Conservation (phyloP, 1,140 invertebrate genomes). For the Drosophila yakuba region DNA sequence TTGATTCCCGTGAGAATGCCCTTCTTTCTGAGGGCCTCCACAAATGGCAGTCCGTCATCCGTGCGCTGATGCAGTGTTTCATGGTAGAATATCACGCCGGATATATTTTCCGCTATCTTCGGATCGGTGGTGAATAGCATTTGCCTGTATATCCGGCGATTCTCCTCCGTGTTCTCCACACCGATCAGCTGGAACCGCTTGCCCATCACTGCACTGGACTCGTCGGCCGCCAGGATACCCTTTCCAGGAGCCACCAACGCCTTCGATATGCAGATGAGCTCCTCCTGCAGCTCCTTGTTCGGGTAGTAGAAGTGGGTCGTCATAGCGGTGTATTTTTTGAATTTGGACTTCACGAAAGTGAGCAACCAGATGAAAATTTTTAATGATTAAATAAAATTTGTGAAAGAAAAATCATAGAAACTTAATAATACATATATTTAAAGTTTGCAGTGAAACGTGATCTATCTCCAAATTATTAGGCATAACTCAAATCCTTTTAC, state of each 20-base stretch:
- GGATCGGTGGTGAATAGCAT: conserved; percentile 95
- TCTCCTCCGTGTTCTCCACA: conserved; percentile 94
- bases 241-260: conserved; percentile 96
- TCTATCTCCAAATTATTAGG: not conserved
- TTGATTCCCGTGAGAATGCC: conserved; percentile 97
- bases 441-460: too few relatives aligned
- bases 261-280: conserved; percentile 94
- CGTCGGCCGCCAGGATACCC: conserved; percentile 94
- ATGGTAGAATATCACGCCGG: conserved; percentile 97
- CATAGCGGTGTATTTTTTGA: conserved; percentile 85
- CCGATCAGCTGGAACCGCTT: conserved; percentile 89
- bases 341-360: conserved; percentile 20
- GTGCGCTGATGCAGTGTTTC: conserved; percentile 98
- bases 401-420: not conserved
- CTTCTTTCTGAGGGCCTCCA: conserved; percentile 91
- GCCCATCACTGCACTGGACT: conserved; percentile 93
- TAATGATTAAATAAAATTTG: not conserved
- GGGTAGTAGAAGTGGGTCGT: conserved; percentile 93
- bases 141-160: conserved; percentile 93
- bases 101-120: conserved; percentile 91
- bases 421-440: too few relatives aligned
- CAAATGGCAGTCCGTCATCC: conserved; percentile 93
- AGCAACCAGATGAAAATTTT: not conserved
- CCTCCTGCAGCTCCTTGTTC: conserved; percentile 93
- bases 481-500: too few relatives aligned